Base-by-base conservation (phyloP, 2,888 invertebrate species). In the Campoplex capitator region DNA sequence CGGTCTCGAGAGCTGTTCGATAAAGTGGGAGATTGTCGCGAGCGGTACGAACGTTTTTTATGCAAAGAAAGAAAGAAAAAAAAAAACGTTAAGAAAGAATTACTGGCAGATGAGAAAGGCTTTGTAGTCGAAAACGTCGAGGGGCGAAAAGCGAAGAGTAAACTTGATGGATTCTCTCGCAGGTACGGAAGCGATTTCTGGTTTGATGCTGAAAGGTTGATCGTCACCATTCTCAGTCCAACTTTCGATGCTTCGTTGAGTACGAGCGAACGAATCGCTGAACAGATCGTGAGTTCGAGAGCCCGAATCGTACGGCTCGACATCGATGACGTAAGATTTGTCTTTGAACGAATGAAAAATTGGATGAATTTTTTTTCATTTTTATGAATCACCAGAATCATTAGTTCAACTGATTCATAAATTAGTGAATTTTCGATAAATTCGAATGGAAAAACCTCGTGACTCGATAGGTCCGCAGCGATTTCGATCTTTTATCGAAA, bases 121-220 rank as follows among this genome's bases (percentile, higher is more conserved):
- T 93, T 93, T 88, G 88, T 96, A 96, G 73, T 95, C 93, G 87
- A 95, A 95, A 23, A 96, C 95, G 78, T 96, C 95, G 32, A 95
- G 91, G 0, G 97, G 96, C 3, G 95, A 93, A 92, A 97, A 97
- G 3, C 94, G 95, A 0, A 96, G 93, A 76, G 90, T 95, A 88
- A 95, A 96, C 13, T 91, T 90, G 81, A 92, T 88, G 28, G 86
- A 94, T 90, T 95, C 92, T 1, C 93, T 93, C 0, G 96, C 95
- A 3, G 93, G 91, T 13, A 96, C 92, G 78, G 94, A 95, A 16
- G 94, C 95, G 74, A 91, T 94, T 16, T 91, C 91, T 0, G 96
- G 96, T 73, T 93, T 92, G 88, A 96, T 95, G 54, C 90, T 89
- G 89, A 96, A 96, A 0, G 96, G 96, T 77, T 95, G 90, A 84